Evolutionary conservation across 2,113 vertebrate genomes (phyloP).

Genomic region (Cryptoleucopteryx plumbea): DNA sequence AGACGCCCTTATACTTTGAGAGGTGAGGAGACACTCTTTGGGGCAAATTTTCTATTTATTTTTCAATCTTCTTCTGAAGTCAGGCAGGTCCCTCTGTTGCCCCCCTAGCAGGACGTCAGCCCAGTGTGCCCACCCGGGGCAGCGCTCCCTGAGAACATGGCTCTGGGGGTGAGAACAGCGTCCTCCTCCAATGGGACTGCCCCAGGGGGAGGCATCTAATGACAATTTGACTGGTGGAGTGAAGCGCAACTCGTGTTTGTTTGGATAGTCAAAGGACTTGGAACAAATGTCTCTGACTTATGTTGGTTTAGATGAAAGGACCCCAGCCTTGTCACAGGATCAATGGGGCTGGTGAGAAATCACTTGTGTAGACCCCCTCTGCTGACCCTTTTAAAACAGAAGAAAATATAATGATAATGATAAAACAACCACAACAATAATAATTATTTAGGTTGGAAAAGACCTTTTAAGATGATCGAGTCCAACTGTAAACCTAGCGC

Average conservation of each 20-base stretch:
- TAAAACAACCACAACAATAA: neutral
- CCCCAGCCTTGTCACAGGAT: conserved; percentile 1
- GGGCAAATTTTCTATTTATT: neutral
- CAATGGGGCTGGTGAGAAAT: neutral
- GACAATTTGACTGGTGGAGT: conserved; percentile 32
- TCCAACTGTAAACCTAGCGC: fast-evolving
- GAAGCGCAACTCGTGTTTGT: conserved; percentile 5
- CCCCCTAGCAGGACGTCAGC: neutral
- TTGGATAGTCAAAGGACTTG: conserved; percentile 55
- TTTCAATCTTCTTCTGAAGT: neutral
- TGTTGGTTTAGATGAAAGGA: conserved; percentile 47
- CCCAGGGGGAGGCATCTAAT: neutral
- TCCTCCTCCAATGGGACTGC: neutral
- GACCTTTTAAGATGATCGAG: neutral
- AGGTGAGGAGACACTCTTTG: neutral
- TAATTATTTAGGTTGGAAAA: neutral
- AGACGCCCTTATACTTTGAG: neutral
- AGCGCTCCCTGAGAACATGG: fast-evolving
- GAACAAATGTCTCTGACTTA: conserved; percentile 36
- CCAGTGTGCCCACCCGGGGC: neutral
- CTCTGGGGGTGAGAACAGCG: fast-evolving
- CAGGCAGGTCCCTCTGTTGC: neutral
- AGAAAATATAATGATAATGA: neutral
- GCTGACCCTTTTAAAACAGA: neutral
- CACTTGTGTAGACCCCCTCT: neutral